phyloP scores from a whole-genome alignment of 2,113 vertebrate species.

The Beaufortia kweichowensis region DNA sequence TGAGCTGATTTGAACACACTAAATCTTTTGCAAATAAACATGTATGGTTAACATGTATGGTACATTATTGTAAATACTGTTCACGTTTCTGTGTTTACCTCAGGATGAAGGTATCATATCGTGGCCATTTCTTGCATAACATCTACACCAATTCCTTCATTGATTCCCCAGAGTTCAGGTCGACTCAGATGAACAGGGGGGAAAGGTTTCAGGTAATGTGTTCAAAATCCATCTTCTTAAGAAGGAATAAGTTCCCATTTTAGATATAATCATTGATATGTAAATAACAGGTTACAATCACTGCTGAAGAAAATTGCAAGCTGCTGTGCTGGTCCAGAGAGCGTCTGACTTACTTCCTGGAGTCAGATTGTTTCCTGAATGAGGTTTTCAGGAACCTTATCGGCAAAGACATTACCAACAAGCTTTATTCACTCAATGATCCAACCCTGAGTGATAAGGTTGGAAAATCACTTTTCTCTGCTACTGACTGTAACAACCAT shows the following conservation, averaged over 20 bases:
- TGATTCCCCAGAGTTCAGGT: constrained; percentile 97
- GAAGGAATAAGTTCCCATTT: not conserved
- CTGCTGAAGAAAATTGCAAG: constrained; percentile 93
- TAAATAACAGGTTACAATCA: constrained; percentile 85
- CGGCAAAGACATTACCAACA: constrained; percentile 98
- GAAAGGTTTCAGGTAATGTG: constrained; percentile 95
- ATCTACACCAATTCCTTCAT: constrained; percentile 98
- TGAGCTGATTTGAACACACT: too few species aligned
- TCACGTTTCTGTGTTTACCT: constrained; percentile 42
- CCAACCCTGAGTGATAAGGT: constrained; percentile 96
- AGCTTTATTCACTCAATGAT: constrained; percentile 95
- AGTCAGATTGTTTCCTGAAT: constrained; percentile 91
- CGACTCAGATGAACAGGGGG: constrained; percentile 92
- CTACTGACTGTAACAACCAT: not conserved
- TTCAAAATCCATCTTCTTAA: not conserved
- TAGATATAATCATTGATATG: not conserved
- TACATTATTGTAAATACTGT: constrained; percentile 20
- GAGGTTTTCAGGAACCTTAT: constrained; percentile 97
- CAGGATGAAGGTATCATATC: constrained; percentile 98
- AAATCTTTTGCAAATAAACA: too few species aligned
- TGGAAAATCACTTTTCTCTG: constrained; percentile 40
- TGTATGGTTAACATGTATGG: not conserved
- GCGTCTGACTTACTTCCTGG: constrained; percentile 92
- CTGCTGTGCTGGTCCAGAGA: constrained; percentile 96
- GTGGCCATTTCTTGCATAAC: constrained; percentile 97